These are phyloP conservation scores for Theodoxus fluviatilis DNA, from an alignment of 2,888 invertebrate genomes.

Conservation along the genomic window DNA sequence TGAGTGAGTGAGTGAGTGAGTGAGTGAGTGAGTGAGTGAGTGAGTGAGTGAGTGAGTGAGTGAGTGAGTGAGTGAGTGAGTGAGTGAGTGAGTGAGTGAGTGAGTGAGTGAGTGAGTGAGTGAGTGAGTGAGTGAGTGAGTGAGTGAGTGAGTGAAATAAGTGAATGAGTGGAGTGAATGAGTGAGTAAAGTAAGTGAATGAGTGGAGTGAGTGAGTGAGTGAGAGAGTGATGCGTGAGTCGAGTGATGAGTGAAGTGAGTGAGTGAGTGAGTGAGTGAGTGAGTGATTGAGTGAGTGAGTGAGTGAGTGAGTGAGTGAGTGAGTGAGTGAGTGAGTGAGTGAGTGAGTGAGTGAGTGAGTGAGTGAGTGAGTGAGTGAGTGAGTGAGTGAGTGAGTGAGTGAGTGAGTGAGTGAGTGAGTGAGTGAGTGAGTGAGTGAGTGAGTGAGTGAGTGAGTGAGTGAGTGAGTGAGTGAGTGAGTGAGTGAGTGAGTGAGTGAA, in stretches of 20 bases:
- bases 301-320: background rate
- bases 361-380: too few relatives aligned
- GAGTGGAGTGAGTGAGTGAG: background rate
- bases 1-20: background rate
- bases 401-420: background rate
- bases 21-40: background rate
- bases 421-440: background rate
- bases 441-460: background rate
- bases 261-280: background rate
- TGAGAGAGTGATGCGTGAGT: background rate
- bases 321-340: conserved; percentile 9
- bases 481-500: conserved; percentile 11
- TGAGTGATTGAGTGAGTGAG: background rate
- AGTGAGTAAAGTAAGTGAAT: conserved; percentile 18
- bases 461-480: conserved; percentile 22
- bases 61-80: too few relatives aligned
- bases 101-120: background rate
- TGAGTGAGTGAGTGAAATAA: background rate
- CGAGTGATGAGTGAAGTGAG: background rate
- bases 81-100: background rate
- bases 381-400: background rate
- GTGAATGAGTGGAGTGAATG: too few relatives aligned
- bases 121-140: background rate
- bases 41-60: background rate
- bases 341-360: too few relatives aligned